Evolutionary conservation across 2,888 invertebrate genomes (phyloP), one percentile per base, ranked within the genome.

Genomic region (Branchipolynoe longqiensis): DNA sequence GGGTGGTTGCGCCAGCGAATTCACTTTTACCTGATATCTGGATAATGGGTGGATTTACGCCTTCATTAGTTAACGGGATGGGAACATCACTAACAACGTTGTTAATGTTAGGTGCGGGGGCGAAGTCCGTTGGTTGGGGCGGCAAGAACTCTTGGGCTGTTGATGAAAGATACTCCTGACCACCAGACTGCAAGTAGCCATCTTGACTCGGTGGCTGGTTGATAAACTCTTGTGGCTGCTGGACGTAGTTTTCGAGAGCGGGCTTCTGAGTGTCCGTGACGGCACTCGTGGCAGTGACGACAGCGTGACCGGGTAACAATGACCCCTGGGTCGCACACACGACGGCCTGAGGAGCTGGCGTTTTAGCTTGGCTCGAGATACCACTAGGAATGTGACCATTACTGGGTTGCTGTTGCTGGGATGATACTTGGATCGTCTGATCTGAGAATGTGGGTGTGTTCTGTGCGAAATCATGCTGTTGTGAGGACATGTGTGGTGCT

Each of bases 371-470:
- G 38, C 69, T 69, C 14, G 69, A 38, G 14, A 48, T 40, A n/a
- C 38, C n/a, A 62, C 25, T 31, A 31, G 78, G 78, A 78, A 78
- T 78, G 78, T 78, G 78, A 48, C 78, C 78, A 28, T 78, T 78
- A 48, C 48, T 78, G 31, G 78, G 41, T n/a, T n/a, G n/a, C n/a
- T n/a, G n/a, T n/a, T n/a, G n/a, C 25, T 78, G 41, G 25, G 78
- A 78, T 78, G 78, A 78, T 41, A 28, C 18, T 48, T 40, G 78
- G n/a, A 48, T 8, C 12, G 78, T n/a, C n/a, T n/a, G 12, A 2
- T 78, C 78, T 78, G 78, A 54, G 48, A 78, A 78, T 1, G 78
- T n/a, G n/a, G n/a, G n/a, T n/a, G n/a, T 25, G 12, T 25, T 41
- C n/a, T 41, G 78, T 41, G 48, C 78, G 25, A 48, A 78, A n/a